A percentile compares a stretch with the other conserved stretches of the same genome.
Evolutionary conservation across 2,113 vertebrate species (phyloP).

Genomic region (Pachypanchax playfairii): DNA sequence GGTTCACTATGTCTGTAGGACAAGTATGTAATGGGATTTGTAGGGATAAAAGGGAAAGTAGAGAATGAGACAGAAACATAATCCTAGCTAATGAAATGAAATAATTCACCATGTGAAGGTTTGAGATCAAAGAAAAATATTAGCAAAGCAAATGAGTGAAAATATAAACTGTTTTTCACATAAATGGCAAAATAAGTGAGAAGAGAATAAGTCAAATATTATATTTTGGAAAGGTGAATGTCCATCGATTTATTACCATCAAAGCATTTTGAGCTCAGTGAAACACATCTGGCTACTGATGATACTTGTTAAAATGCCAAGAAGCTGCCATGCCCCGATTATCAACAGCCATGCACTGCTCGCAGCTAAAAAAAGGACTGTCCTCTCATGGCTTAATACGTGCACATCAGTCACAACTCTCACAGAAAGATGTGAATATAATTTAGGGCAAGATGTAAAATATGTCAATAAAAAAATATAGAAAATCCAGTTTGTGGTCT

Average conservation of each 20-base stretch:
- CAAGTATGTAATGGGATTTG: conserved; percentile 34
- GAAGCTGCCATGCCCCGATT: not conserved
- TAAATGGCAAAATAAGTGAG: too few species aligned
- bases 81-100: conserved; percentile 24
- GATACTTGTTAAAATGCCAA: conserved; percentile 20
- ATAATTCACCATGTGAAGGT: not conserved
- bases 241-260: too few species aligned
- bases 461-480: not conserved
- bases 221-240: too few species aligned
- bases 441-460: not conserved
- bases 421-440: not conserved
- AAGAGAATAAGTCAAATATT: too few species aligned
- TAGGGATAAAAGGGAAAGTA: conserved; percentile 2
- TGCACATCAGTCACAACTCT: not conserved
- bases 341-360: fast-evolving
- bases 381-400: conserved; percentile 5
- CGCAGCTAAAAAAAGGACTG: not conserved
- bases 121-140: too few species aligned
- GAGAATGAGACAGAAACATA: conserved; percentile 1
- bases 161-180: too few species aligned
- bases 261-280: too few species aligned
- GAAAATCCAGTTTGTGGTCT: too few species aligned
- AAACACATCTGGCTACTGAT: conserved; percentile 27
- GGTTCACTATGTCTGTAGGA: conserved; percentile 15
- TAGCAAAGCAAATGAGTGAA: too few species aligned